Base-by-base conservation (phyloP, 53 echinoderm and acorn worm species). In the Holothuria scabra region DNA sequence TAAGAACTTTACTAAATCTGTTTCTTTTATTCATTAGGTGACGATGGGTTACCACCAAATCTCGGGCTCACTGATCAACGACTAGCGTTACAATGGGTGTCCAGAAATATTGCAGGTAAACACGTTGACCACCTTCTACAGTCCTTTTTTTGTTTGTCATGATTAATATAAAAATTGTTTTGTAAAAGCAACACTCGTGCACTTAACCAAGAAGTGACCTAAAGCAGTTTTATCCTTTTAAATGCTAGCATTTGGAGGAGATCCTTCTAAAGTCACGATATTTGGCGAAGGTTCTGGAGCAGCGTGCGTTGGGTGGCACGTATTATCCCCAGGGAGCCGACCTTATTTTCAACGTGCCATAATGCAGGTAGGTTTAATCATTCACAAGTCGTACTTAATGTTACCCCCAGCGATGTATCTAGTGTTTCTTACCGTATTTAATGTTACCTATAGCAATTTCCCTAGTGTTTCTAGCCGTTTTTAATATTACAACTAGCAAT, bases 211-310 rank as follows among this genome's bases (percentile, higher is more conserved):
- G n/a, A n/a, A n/a, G n/a, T n/a, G n/a, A n/a, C n/a, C n/a, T n/a
- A n/a, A n/a, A n/a, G n/a, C n/a, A n/a, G n/a, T n/a, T n/a, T n/a
- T n/a, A n/a, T n/a, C n/a, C n/a, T n/a, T 24, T 6, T 65, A 3
- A 3, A 28, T 16, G 16, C 12, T 71, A 71, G 71, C 71, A 25
- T 71, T 71, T 48, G 71, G 71, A 46, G 71, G 71, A 38, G 71
- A 71, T 44, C 46, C 46, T 1, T 13, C 4, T 23, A 46, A 71
- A 48, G 48, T 71, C 21, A 71, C 71, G 46, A 24, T 71, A n/a
- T 71, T 71, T 71, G 71, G 71, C 12, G 23, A 71, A 26, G 46
- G 71, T 8, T 71, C 71, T 44, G 71, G 46, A 6, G 71, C 71
- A 4, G 71, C 26, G 20, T 12, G 24, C 9, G 71, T 71, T 44